phyloP scores from a whole-genome alignment of 2,113 vertebrate species.

The Saimiri boliviensis region DNA sequence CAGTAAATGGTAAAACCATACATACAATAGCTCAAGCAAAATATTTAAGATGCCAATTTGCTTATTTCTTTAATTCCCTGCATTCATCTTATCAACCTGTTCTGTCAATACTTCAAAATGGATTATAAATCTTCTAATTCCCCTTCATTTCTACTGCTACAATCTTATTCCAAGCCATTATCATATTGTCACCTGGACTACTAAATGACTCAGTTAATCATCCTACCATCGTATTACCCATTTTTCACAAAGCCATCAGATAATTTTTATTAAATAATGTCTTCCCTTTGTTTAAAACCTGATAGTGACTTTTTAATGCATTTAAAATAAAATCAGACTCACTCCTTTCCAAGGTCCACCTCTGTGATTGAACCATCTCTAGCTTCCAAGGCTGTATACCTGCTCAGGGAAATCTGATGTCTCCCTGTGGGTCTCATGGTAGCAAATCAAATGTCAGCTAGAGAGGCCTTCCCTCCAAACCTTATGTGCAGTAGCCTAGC shows the following conservation, averaged over 20 bases:
- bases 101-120: neutral
- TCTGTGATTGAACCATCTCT: neutral
- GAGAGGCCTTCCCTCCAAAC: neutral
- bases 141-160: neutral
- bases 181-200: neutral
- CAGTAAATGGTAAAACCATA: neutral
- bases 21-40: neutral
- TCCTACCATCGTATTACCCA: neutral
- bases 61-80: neutral
- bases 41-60: neutral
- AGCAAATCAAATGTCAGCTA: neutral
- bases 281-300: neutral
- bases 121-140: neutral
- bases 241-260: neutral
- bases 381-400: neutral
- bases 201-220: neutral
- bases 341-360: neutral
- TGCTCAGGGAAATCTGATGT: neutral
- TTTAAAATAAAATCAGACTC: neutral
- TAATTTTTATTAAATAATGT: neutral
- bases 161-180: neutral
- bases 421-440: neutral
- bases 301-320: neutral
- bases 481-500: neutral
- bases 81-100: neutral